Evolutionary conservation across 2,797 vertebrate species (phyloP).

Genomic region (Vultur gryphus): DNA sequence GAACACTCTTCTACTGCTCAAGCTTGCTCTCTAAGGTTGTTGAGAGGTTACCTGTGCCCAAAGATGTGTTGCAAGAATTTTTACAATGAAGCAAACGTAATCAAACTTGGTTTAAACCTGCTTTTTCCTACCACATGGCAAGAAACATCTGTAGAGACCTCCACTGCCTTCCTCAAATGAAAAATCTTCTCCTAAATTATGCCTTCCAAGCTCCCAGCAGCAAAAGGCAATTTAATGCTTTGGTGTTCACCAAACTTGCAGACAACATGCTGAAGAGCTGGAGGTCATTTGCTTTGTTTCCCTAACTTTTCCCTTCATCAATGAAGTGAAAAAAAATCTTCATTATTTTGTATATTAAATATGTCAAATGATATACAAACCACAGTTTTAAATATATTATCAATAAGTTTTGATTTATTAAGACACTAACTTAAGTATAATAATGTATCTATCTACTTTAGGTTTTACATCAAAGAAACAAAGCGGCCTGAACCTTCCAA

Average conservation of each 20-base stretch:
- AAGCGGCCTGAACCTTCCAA: neutral
- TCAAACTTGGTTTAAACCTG: constrained; percentile 61
- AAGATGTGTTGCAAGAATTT: constrained; percentile 22
- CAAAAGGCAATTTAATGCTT: constrained; percentile 65
- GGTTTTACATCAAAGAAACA: neutral
- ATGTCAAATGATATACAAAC: constrained; percentile 25
- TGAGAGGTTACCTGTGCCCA: neutral
- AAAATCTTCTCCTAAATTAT: constrained; percentile 68
- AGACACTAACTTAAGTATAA: neutral
- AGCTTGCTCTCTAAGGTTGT: neutral
- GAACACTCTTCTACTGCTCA: neutral
- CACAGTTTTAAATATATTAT: constrained; percentile 23
- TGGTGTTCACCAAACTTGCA: constrained; percentile 58
- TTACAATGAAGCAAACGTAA: constrained; percentile 30
- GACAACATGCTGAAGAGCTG: constrained; percentile 63
- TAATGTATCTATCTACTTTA: neutral
- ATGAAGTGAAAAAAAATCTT: neutral
- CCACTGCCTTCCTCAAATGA: constrained; percentile 21
- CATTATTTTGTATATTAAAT: constrained; percentile 10
- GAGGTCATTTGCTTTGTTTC: constrained; percentile 66
- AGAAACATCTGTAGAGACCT: constrained; percentile 25
- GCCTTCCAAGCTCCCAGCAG: constrained; percentile 34
- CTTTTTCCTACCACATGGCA: neutral
- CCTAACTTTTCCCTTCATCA: constrained; percentile 16
- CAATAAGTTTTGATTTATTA: constrained; percentile 21